Percentiles rank a stretch among this genome's conserved stretches.
Evolutionary conservation across 2,797 vertebrate genomes (phyloP).

Genomic region (Gallinago stenura): DNA sequence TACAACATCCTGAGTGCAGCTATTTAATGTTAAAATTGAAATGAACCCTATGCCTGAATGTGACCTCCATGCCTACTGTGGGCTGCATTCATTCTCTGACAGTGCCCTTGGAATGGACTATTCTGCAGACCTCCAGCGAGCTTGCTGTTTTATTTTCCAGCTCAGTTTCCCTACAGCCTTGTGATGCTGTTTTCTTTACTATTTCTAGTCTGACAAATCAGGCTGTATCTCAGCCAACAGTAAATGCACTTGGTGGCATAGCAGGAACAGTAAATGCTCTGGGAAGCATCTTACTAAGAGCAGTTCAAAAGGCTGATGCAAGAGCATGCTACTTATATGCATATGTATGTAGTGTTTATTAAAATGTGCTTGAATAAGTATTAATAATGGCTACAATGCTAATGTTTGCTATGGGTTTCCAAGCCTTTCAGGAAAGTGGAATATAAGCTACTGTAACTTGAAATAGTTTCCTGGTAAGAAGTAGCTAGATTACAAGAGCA

Average conservation of each 20-base stretch:
- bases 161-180: neutral
- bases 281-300: neutral
- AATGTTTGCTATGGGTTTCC: neutral
- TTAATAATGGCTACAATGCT: conserved; percentile 31
- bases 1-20: fast-evolving
- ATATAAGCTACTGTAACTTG: neutral
- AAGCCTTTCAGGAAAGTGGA: neutral
- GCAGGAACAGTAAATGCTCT: neutral
- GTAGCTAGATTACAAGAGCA: neutral
- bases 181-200: neutral
- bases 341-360: neutral
- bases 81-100: neutral
- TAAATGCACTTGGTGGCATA: neutral
- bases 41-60: neutral
- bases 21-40: neutral
- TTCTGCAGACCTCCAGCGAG: neutral
- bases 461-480: neutral
- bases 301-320: neutral
- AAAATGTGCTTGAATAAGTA: neutral
- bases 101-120: neutral
- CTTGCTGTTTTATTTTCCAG: fast-evolving
- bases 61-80: neutral
- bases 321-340: neutral
- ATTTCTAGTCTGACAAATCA: neutral
- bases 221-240: neutral